phyloP scores from a whole-genome alignment of 2,797 vertebrate species.

The Eulemur rubriventer region DNA sequence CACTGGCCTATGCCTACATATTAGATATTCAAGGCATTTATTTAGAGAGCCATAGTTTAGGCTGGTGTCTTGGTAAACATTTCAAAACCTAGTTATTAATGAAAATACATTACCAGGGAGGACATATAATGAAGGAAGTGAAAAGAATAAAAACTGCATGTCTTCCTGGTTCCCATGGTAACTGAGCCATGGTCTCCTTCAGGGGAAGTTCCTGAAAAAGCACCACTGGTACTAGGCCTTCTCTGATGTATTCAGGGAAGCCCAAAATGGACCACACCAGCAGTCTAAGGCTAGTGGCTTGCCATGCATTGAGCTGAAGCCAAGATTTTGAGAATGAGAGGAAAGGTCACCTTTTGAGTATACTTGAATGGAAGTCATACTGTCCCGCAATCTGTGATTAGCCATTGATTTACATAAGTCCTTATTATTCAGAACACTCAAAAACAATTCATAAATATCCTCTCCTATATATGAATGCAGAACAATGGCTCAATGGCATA shows the following conservation, averaged over 20 bases:
- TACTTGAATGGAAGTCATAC: neutral
- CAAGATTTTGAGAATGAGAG: neutral
- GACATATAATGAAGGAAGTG: neutral
- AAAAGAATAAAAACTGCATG: slow-evolving; percentile 25
- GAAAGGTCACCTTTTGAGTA: neutral
- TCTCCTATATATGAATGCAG: neutral
- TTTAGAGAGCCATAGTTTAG: slow-evolving; percentile 62
- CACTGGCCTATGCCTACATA: slow-evolving; percentile 31
- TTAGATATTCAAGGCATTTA: slow-evolving; percentile 66
- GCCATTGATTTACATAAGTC: neutral
- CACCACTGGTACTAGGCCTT: neutral
- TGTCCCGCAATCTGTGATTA: neutral
- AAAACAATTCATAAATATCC: neutral
- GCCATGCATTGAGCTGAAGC: neutral
- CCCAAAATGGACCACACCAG: neutral
- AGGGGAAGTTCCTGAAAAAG: neutral
- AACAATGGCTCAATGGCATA: neutral
- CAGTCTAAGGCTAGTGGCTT: neutral
- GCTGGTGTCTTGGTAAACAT: neutral
- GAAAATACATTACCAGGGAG: slow-evolving; percentile 62
- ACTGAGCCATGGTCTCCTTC: neutral
- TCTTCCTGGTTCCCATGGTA: neutral
- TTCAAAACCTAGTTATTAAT: slow-evolving; percentile 62
- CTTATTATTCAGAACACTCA: neutral
- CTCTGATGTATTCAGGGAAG: neutral